Conservation (phyloP, 2,113 vertebrate species). For the Tachuris rubrigastra region DNA sequence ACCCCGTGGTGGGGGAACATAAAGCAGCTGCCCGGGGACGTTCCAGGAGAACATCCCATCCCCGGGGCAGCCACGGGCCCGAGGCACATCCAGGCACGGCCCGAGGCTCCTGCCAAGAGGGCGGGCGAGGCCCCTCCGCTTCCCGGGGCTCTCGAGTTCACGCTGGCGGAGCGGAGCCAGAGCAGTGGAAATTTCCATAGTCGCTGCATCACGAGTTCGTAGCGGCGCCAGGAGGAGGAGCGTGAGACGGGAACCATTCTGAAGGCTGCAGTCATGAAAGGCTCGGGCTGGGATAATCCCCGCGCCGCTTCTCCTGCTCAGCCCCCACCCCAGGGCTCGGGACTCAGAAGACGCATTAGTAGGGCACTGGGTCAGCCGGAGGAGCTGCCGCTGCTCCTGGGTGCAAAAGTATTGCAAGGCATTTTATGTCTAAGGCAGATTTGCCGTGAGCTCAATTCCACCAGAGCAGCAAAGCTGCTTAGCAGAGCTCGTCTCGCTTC, state of each 20-base stretch:
- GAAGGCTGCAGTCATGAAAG: accelerated
- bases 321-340: neutral
- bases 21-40: neutral
- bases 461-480: accelerated
- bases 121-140: neutral
- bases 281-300: neutral
- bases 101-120: neutral
- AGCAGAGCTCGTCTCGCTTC: accelerated
- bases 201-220: accelerated
- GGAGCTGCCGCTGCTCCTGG: too few species aligned
- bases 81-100: accelerated
- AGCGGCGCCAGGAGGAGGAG: neutral
- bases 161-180: neutral
- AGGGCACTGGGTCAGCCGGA: neutral
- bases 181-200: constrained; percentile 49
- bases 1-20: neutral
- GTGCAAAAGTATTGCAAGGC: accelerated
- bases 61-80: accelerated
- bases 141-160: neutral
- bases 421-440: accelerated
- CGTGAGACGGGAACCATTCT: neutral
- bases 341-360: neutral
- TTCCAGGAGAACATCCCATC: neutral
- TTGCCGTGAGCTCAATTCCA: accelerated
- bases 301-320: accelerated